Evolutionary conservation across 2,888 invertebrate species (phyloP).

Genomic region (Orthosia gracilis): DNA sequence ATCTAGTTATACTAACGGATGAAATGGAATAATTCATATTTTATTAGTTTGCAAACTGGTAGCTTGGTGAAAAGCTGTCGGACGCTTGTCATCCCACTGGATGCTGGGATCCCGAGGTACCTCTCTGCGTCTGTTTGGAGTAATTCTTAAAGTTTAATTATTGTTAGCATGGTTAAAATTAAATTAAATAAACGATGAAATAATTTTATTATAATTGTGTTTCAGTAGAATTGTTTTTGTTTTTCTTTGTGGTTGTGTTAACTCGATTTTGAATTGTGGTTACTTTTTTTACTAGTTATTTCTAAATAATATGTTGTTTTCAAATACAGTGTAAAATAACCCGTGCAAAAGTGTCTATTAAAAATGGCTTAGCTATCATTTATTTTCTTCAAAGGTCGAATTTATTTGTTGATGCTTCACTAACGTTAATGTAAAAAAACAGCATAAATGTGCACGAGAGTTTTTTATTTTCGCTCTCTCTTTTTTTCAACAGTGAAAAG

Average conservation of each 20-base stretch:
- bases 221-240: not conserved
- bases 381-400: not conserved
- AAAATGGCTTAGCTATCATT: not conserved
- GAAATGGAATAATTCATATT: constrained; percentile 24
- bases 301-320: not conserved
- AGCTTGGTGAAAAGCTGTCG: constrained; percentile 32
- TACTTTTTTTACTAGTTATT: not conserved
- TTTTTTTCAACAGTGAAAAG: not conserved
- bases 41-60: constrained; percentile 23
- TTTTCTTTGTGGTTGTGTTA: not conserved
- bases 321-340: not conserved
- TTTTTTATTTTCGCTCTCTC: not conserved
- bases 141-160: constrained; percentile 6
- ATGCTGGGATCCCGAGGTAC: not conserved
- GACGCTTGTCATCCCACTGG: constrained; percentile 37
- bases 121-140: constrained; percentile 10
- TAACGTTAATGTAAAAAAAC: constrained; percentile 1
- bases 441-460: too few species aligned
- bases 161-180: not conserved
- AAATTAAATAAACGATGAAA: not conserved
- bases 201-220: constrained; percentile 1
- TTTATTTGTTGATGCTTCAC: not conserved
- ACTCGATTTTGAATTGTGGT: not conserved
- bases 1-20: not conserved
- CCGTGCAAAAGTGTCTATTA: not conserved